Percentiles rank a stretch among this genome's conserved stretches.
These are phyloP conservation scores for Acronicta leporina DNA, from an alignment of 2,888 invertebrate genomes.

Conservation along the genomic window DNA sequence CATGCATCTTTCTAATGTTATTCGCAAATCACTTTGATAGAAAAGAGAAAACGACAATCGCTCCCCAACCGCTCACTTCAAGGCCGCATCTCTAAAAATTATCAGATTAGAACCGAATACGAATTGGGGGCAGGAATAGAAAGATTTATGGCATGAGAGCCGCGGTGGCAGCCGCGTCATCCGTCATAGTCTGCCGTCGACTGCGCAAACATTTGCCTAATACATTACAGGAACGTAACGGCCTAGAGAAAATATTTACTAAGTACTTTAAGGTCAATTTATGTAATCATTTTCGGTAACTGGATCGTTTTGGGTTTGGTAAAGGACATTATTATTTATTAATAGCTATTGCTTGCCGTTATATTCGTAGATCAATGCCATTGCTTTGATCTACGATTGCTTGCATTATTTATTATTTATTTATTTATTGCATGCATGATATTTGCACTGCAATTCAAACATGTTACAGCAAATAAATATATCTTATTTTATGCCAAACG, in stretches of 20 bases:
- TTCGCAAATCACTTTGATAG: too few relatives aligned
- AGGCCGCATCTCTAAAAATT: conserved; percentile 54
- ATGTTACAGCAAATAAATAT: too few relatives aligned
- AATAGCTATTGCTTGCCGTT: too few relatives aligned
- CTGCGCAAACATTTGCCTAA: conserved; percentile 61
- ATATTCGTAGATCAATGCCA: too few relatives aligned
- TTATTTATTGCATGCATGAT: too few relatives aligned
- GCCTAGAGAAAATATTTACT: conserved; percentile 44
- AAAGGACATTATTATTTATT: not conserved
- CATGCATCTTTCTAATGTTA: too few relatives aligned
- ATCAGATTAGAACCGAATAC: conserved; percentile 66
- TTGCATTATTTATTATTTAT: too few relatives aligned
- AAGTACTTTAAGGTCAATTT: conserved; percentile 36
- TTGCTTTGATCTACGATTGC: too few relatives aligned
- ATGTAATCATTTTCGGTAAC: conserved; percentile 49
- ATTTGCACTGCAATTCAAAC: too few relatives aligned
- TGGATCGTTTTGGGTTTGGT: conserved; percentile 10
- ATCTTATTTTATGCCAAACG: too few relatives aligned
- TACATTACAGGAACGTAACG: conserved; percentile 54
- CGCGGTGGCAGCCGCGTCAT: conserved; percentile 46
- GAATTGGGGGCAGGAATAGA: conserved; percentile 52
- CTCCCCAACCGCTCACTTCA: conserved; percentile 5
- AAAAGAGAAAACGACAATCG: too few relatives aligned
- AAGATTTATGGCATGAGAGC: conserved; percentile 57
- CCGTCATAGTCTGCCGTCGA: conserved; percentile 55